A percentile compares a stretch with the other conserved stretches of the same genome.
phyloP scores from a whole-genome alignment of 2,113 vertebrate genomes.

The Urocitellus parryii region DNA sequence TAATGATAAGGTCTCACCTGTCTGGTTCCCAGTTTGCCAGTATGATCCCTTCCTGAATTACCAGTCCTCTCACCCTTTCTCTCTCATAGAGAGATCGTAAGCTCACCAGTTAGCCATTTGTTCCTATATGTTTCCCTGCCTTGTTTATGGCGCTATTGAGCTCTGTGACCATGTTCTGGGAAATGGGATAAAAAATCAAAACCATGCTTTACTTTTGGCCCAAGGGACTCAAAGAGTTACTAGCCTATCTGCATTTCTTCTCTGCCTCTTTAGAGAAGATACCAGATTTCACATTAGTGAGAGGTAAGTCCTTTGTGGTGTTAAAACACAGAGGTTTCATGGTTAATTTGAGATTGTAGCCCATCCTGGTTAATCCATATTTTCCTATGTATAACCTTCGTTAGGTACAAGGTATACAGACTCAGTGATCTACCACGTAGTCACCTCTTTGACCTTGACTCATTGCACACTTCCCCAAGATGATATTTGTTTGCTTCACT shows the following conservation, averaged over 20 bases:
- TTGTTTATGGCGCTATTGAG: not conserved
- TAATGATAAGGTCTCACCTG: not conserved
- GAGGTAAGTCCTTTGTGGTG: not conserved
- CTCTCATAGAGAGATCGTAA: not conserved
- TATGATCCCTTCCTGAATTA: not conserved
- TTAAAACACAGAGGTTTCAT: not conserved
- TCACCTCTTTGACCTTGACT: not conserved
- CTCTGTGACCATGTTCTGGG: not conserved
- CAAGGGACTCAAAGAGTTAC: not conserved
- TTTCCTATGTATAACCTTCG: not conserved
- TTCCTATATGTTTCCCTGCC: not conserved
- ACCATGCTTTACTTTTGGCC: not conserved
- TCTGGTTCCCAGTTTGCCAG: not conserved
- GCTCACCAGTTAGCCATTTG: not conserved
- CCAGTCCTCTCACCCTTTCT: not conserved
- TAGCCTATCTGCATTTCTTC: not conserved
- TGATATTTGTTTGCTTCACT: not conserved
- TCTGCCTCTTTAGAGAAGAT: not conserved
- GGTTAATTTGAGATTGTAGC: not conserved
- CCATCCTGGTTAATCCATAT: not conserved
- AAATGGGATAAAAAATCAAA: not conserved
- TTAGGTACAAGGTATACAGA: not conserved
- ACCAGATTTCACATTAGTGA: not conserved
- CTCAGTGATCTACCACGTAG: not conserved
- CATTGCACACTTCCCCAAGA: not conserved